Evolutionary conservation across 2,797 vertebrate species (phyloP).

Genomic region (Muscicapa striata): DNA sequence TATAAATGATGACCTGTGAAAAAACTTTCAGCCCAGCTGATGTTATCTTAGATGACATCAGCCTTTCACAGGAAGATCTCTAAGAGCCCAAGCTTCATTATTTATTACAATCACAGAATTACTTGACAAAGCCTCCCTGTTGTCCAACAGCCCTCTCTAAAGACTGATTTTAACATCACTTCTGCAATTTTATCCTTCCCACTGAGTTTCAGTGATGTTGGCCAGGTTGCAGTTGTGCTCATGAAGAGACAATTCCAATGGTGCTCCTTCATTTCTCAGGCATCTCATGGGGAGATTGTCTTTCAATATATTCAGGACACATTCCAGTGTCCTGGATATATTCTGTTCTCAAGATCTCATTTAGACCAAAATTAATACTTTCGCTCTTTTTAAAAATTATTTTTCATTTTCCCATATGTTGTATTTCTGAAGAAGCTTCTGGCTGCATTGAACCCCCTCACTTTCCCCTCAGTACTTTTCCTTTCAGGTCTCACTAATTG

Average conservation of each 20-base stretch:
- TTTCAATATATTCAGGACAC: neutral
- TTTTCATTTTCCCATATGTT: neutral
- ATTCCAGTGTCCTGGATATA: neutral
- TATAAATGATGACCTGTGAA: neutral
- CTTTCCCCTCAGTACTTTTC: neutral
- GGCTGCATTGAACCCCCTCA: neutral
- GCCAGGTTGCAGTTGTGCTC: neutral
- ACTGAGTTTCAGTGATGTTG: neutral
- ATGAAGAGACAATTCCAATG: neutral
- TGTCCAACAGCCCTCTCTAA: neutral
- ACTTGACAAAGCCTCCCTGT: neutral
- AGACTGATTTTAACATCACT: neutral
- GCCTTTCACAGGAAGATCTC: neutral
- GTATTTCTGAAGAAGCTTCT: neutral
- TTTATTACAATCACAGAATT: neutral
- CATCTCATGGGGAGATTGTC: neutral
- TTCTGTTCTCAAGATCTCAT: neutral
- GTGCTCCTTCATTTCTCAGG: neutral
- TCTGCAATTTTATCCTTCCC: neutral
- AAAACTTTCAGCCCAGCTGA: neutral
- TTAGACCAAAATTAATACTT: neutral
- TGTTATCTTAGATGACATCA: neutral
- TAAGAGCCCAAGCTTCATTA: neutral
- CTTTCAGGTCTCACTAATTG: neutral
- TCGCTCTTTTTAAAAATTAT: fast-evolving